Evolutionary conservation across 2,113 vertebrate species (phyloP).

Genomic region (Protomyctophum bolini): DNA sequence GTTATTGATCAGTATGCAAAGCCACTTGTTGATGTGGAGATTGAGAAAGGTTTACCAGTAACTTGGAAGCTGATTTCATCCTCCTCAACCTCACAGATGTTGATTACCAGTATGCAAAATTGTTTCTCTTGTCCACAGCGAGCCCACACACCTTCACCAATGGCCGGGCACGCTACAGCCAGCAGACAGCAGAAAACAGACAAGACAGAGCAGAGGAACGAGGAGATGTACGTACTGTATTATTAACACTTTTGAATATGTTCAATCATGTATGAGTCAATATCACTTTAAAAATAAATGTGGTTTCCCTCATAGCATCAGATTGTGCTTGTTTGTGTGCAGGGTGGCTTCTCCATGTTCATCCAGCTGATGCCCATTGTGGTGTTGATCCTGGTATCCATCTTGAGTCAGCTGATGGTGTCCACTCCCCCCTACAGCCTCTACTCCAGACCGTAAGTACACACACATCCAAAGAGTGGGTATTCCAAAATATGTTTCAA

Average conservation of each 20-base stretch:
- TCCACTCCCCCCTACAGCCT: constrained; percentile 94
- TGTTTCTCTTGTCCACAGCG: constrained; percentile 77
- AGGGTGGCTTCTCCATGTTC: constrained; percentile 98
- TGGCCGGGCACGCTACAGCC: constrained; percentile 87
- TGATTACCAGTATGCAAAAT: neutral
- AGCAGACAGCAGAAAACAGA: constrained; percentile 86
- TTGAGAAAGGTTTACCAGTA: too few species aligned
- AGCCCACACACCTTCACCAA: constrained; percentile 89
- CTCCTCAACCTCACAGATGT: neutral
- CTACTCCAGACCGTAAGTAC: constrained; percentile 91
- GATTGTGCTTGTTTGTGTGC: constrained; percentile 39
- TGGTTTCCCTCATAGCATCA: neutral
- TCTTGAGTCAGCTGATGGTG: constrained; percentile 97
- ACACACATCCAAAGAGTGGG: neutral
- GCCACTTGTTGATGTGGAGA: too few species aligned
- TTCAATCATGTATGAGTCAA: too few species aligned
- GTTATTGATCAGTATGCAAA: neutral
- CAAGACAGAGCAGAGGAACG: constrained; percentile 92
- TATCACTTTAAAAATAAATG: too few species aligned
- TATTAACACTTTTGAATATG: neutral
- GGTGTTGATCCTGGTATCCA: constrained; percentile 92
- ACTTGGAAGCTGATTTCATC: too few species aligned
- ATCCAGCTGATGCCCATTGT: constrained; percentile 97
- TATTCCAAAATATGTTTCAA: too few species aligned
- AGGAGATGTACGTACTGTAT: constrained; percentile 86